phyloP scores from a whole-genome alignment of 2,113 vertebrate species.

The Canis aureus region DNA sequence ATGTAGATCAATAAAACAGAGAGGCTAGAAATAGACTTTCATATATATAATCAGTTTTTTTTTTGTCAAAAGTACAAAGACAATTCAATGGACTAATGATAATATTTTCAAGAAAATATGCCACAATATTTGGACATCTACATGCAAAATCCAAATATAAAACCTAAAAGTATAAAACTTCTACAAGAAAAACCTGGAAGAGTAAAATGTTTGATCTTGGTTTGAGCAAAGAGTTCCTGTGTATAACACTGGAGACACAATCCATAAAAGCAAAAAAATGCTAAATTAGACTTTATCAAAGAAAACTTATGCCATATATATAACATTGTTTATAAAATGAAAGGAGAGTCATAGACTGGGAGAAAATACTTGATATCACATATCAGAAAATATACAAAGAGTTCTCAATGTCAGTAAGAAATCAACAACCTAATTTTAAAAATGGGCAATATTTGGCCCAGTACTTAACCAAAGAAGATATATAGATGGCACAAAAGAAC shows the following conservation, averaged over 20 bases:
- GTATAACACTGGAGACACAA: neutral
- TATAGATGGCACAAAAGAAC: neutral
- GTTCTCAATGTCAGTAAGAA: neutral
- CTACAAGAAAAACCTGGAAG: neutral
- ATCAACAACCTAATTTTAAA: neutral
- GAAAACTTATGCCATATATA: neutral
- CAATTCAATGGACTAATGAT: neutral
- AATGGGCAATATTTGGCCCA: neutral
- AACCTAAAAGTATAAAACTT: neutral
- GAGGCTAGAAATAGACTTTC: neutral
- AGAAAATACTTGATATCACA: neutral
- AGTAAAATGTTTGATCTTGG: neutral
- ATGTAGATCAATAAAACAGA: neutral
- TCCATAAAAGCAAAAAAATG: neutral
- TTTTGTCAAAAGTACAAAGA: neutral
- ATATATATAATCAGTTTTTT: neutral
- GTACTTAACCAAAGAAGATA: neutral
- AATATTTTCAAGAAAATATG: neutral
- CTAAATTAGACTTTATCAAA: neutral
- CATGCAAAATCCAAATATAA: neutral
- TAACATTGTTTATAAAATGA: neutral
- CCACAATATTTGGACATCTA: neutral
- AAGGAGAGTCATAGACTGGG: neutral
- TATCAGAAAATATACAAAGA: neutral
- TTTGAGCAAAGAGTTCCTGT: neutral